Conservation (phyloP, 2,113 vertebrate genomes). For the Nyctereutes procyonoides region DNA sequence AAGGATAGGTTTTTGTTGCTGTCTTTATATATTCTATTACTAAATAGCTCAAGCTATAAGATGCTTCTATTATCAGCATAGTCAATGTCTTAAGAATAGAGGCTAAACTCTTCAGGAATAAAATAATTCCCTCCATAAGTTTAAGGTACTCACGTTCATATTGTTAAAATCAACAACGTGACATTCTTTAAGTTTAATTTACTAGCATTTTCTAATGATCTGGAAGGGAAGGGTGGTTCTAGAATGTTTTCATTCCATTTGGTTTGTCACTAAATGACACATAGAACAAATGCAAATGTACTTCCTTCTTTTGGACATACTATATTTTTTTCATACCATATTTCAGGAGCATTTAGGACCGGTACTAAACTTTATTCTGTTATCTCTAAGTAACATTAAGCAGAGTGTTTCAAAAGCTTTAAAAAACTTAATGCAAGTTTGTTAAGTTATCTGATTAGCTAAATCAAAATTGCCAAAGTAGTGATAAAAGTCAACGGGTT, state of each 20-base stretch:
- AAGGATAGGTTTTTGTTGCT: neutral
- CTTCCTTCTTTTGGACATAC: neutral
- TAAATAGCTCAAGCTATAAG: neutral
- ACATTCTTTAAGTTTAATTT: neutral
- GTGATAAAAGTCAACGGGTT: neutral
- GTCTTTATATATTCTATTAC: neutral
- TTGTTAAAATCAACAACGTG: neutral
- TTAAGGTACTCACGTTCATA: neutral
- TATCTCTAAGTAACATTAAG: neutral
- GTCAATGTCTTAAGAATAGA: neutral
- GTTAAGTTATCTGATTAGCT: neutral
- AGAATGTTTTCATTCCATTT: neutral
- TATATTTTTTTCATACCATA: neutral
- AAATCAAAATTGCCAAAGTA: conserved; percentile 10
- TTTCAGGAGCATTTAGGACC: neutral
- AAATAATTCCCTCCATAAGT: neutral
- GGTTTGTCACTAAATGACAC: neutral
- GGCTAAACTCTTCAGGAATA: neutral
- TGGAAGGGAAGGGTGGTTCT: neutral
- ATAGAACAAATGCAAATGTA: neutral
- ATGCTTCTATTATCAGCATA: neutral
- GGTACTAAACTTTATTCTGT: neutral
- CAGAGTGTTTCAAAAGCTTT: neutral
- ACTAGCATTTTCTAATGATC: neutral
- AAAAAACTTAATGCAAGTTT: neutral